Conservation (phyloP, 2,113 vertebrate species). For the Turnix velox region DNA sequence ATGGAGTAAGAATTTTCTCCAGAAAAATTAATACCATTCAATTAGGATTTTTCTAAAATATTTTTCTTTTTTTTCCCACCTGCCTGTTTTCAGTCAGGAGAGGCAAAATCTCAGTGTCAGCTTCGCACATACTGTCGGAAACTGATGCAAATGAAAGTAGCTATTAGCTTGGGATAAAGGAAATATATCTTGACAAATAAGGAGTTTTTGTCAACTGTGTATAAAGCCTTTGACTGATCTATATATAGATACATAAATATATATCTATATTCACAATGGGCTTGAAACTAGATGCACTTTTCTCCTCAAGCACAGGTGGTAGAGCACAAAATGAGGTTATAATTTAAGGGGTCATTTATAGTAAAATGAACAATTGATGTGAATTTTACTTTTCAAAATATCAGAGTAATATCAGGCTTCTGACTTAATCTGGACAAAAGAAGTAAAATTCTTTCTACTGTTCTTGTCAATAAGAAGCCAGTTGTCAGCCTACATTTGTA, state of each 20-base stretch:
- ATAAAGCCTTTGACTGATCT: background rate
- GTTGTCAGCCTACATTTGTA: background rate
- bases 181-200: conserved; percentile 15
- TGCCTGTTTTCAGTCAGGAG: background rate
- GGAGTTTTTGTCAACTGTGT: background rate
- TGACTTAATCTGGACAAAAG: background rate
- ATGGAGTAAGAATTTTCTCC: background rate
- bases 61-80: background rate
- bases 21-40: background rate
- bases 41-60: background rate
- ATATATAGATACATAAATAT: no score
- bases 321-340: background rate
- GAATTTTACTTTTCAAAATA: background rate
- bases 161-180: background rate
- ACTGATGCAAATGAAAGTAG: conserved; percentile 6
- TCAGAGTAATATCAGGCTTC: background rate
- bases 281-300: background rate
- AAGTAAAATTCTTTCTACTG: background rate
- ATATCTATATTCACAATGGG: background rate
- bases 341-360: background rate
- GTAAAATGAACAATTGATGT: background rate
- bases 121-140: background rate
- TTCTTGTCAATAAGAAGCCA: background rate
- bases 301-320: background rate
- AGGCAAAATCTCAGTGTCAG: background rate